Evolutionary conservation across 2,888 invertebrate species (phyloP), one percentile per base, ranked within the genome.

Genomic region (Nomada fucata): DNA sequence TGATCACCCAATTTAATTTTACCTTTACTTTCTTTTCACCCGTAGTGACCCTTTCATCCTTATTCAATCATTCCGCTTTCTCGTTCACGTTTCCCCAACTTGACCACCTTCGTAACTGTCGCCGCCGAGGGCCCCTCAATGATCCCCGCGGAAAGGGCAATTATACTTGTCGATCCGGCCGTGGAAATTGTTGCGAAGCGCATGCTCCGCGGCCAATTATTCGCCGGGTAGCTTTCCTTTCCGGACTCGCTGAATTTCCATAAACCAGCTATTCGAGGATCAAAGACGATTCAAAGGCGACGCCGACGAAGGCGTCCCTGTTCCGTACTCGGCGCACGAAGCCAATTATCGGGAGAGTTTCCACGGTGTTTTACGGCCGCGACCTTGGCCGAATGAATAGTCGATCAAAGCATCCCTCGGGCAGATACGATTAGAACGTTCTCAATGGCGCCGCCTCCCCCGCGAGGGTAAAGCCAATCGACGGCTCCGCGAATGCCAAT

Each of bases 311-410:
- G n/a, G 50, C 70, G 76, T 69, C 67, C 69, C 67, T 71, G 78
- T 83, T 88, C 71, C 74, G 70, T 77, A 85, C 83, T 86, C 84
- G 71, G 18, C 57, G 85, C 82, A 74, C 85, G 80, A 29, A 86
- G 84, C 84, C 88, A 88, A 89, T 89, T 89, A 89, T 87, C 59
- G 77, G 76, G 78, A 77, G 76, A 82, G 75, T 80, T 69, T 85
- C 74, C 76, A 69, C 78, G 81, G 13, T 76, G 76, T 57, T 60
- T 76, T 71, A 60, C 20, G 20, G 68, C n/a, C 50, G 18, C 64
- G 78, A 83, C 86, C 88, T 88, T 88, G 85, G 61, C 47, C 76
- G 74, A 73, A 82, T 83, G 88, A 88, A 88, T 86, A 84, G 78
- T 74, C 82, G 81, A 84, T 84, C 61, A 69, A 61, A 67, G 77